These are phyloP conservation scores for Serilophus lunatus DNA, from an alignment of 2,113 vertebrate species.

Conservation along the genomic window DNA sequence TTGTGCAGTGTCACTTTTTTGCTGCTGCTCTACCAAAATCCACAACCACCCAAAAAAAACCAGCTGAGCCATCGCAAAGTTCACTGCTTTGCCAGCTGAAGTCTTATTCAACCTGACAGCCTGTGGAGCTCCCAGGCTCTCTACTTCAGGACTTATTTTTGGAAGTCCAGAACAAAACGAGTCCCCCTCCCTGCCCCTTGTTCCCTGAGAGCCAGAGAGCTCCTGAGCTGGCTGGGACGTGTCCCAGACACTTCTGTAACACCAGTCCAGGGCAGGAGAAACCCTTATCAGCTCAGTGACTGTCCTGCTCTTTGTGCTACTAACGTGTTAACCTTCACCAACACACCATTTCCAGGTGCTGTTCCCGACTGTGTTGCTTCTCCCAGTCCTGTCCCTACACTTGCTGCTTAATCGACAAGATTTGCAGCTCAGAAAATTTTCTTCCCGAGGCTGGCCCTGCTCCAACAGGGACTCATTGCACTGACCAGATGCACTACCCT, in stretches of 20 bases:
- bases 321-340: not conserved
- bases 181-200: not conserved
- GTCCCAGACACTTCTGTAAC: not conserved
- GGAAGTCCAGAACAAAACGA: not conserved
- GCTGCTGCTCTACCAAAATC: not conserved
- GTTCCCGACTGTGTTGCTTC: not conserved
- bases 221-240: not conserved
- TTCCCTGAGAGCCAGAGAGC: not conserved
- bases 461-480: not conserved
- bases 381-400: rapidly evolving
- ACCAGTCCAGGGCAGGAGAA: not conserved
- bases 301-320: not conserved
- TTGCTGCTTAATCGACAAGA: not conserved
- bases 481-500: conserved; percentile 9
- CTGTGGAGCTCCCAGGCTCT: not conserved
- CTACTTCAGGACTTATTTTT: not conserved
- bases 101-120: not conserved
- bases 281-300: not conserved
- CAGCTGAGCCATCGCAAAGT: not conserved
- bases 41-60: not conserved
- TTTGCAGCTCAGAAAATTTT: not conserved
- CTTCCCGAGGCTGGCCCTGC: not conserved
- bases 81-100: not conserved
- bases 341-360: not conserved
- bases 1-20: rapidly evolving